Evolutionary conservation across 2,888 invertebrate genomes (phyloP), one percentile per base, ranked within the genome.

Genomic region (Tinea semifulvella): DNA sequence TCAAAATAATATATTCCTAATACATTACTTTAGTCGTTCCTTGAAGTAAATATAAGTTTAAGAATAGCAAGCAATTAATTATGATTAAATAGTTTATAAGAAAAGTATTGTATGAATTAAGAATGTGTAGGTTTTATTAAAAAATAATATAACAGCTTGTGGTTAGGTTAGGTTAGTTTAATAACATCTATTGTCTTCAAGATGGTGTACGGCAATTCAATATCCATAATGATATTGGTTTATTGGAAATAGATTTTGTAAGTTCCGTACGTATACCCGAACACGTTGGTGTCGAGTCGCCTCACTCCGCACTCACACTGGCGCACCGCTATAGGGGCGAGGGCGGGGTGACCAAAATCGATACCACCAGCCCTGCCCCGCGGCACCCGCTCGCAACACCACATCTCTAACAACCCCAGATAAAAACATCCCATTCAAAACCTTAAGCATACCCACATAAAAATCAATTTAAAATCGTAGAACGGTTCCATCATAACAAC

Each of bases 291-390:
- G 53, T 56, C 61, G 58, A 54, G 63, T 60, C 64, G 67, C 40
- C 65, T 66, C 62, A 65, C 59, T 56, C 64, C 68, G 68, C 74
- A 77, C 79, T 68, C 77, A 77, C 74, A 77, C 77, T 63, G 74
- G 65, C 76, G 73, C 76, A 71, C 56, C n/a, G 10, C 61, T 61
- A 52, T 64, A 56, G 72, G 75, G 73, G 72, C 59, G 72, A 71
- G 76, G 67, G 75, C 67, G 75, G 74, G 68, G 71, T 66, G 68
- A 61, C 69, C 63, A 77, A 80, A 79, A 80, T 80, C 80, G 80
- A 80, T 80, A 80, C 65, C 74, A 57, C 66, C 65, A 56, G 56
- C 63, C 53, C 55, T 63, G 58, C 63, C 57, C 69, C 69, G 68
- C 75, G 61, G 71, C 46, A 57, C 50, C 59, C 55, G 60, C 64